phyloP scores from a whole-genome alignment of 2,888 invertebrate species.

The Sminthurinus aureus region DNA sequence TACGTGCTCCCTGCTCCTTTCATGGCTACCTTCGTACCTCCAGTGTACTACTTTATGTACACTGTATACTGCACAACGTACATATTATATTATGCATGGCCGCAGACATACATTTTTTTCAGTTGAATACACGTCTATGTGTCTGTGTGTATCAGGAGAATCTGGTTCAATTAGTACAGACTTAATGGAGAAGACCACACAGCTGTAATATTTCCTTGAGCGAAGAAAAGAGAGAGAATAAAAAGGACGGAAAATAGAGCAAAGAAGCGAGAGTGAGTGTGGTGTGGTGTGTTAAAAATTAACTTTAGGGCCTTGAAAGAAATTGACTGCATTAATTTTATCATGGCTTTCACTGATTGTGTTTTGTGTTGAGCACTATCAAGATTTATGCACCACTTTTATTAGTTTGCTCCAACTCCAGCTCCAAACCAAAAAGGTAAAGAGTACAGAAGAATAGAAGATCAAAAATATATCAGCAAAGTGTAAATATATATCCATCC shows the following conservation, averaged over 20 bases:
- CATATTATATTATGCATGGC: too few relatives aligned
- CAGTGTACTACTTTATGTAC: too few relatives aligned
- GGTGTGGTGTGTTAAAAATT: constrained; percentile 29
- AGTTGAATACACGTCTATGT: too few relatives aligned
- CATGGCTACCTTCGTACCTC: not conserved
- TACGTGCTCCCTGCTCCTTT: too few relatives aligned
- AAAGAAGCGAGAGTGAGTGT: too few relatives aligned
- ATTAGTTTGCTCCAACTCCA: constrained; percentile 22
- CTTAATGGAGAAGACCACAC: not conserved
- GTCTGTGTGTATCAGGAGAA: not conserved
- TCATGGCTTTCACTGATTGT: constrained; percentile 25
- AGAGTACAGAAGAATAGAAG: not conserved
- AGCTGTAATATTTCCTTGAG: not conserved
- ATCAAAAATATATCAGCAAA: too few relatives aligned
- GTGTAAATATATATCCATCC: too few relatives aligned
- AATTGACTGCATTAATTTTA: constrained; percentile 37
- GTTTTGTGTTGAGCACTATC: constrained; percentile 19
- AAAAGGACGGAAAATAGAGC: too few relatives aligned
- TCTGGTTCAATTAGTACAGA: not conserved
- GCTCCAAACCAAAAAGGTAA: not conserved
- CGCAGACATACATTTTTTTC: too few relatives aligned
- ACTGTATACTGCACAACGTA: too few relatives aligned
- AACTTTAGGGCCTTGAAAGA: constrained; percentile 32
- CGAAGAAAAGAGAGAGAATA: not conserved
- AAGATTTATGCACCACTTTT: constrained; percentile 36